These are phyloP conservation scores for Rhadina sibilatrix DNA, from an alignment of 2,113 vertebrate genomes.

Conservation along the genomic window DNA sequence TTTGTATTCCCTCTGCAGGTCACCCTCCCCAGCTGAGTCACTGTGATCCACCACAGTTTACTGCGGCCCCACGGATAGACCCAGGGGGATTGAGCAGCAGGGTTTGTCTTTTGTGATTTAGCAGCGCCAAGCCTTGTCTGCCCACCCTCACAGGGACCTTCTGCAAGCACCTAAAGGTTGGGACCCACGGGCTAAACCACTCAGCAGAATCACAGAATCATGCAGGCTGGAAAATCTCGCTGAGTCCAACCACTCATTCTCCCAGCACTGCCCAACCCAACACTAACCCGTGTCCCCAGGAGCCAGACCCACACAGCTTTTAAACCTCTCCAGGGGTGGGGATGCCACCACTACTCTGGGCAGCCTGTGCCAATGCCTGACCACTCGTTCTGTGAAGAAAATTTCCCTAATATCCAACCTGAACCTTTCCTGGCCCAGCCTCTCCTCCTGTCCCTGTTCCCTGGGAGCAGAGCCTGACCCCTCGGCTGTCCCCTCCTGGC, in stretches of 20 bases:
- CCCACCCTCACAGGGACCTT: background rate
- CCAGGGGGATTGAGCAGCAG: rapidly evolving
- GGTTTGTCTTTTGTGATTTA: background rate
- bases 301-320: rapidly evolving
- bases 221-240: background rate
- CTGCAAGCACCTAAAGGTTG: background rate
- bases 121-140: background rate
- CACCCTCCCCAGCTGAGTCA: background rate
- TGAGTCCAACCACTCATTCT: background rate
- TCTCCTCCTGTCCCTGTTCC: background rate
- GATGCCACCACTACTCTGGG: background rate
- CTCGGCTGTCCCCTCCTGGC: background rate
- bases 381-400: background rate
- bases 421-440: rapidly evolving
- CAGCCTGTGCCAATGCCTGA: background rate
- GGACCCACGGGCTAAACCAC: background rate
- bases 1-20: background rate
- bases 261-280: background rate
- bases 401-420: background rate
- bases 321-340: background rate
- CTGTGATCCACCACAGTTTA: rapidly evolving
- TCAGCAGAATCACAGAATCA: background rate
- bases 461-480: background rate
- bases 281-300: rapidly evolving
- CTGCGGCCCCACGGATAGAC: background rate